Base-by-base conservation (phyloP, 1,140 invertebrate genomes). In the Bursaphelenchus mucronatus region DNA sequence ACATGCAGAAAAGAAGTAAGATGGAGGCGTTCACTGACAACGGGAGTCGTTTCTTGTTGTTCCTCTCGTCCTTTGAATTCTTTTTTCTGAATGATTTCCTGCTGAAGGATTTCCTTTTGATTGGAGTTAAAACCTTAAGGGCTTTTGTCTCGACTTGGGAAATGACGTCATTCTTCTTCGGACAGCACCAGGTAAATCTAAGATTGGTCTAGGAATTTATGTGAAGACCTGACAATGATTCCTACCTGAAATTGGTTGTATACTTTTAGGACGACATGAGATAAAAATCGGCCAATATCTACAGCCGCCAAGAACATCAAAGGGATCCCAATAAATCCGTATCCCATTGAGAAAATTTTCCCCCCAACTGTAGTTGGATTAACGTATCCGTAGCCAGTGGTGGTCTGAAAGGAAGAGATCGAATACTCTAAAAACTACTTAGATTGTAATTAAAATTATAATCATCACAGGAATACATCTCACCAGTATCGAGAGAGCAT, bases 321-420 rank as follows among this genome's bases (percentile, higher is more conserved):
- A 15, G 83, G 83, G 68, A 84, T 84, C 11, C 83, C 83, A 41
- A 84, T 69, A 6, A 85, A 65, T 3, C 83, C 83, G 68, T 84
- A 84, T 41, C 82, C 73, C 11, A 84, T 83, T 10, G 83, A 82
- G 8, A 83, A 75, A 15, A 82, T 71, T 21, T 82, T 75, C 43
- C 84, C 83, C 17, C 69, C 63, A 45, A 73, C 58, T 9, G 83
- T 84, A 54, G 81, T 82, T 19, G 83, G 84, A 11, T 82, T 79
- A 17, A 82, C 82, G 61, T 83, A 81, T 11, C 82, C 83, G 66
- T 85, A 84, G 41, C 83, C 84, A 46, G 84, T 85, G 10, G 84
- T 83, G 10, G 84, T 85, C 82, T 19, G 76, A 79, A 8, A 78
- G 68, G 64, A 79, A 84, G 3, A 9, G 65, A 62, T 46, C 78